Conservation (phyloP, 2,888 invertebrate genomes). For the Ormyrus nitidulus region DNA sequence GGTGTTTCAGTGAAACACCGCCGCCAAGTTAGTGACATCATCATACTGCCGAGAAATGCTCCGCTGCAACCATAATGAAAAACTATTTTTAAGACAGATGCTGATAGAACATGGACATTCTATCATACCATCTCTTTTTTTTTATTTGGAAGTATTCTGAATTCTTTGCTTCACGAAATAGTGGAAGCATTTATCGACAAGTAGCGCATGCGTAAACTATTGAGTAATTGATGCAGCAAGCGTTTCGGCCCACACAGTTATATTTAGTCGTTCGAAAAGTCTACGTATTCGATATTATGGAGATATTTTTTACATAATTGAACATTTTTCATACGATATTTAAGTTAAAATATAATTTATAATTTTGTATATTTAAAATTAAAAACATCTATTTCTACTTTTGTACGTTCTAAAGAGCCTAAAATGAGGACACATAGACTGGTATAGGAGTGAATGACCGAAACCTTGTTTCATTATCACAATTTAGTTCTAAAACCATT, state of each 20-base stretch:
- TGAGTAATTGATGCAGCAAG: background rate
- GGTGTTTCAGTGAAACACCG: constrained; percentile 42
- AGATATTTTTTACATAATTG: too few relatives aligned
- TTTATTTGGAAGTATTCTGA: background rate
- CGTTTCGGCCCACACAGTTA: constrained; percentile 7
- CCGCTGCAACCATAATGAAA: background rate
- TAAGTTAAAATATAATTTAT: too few relatives aligned
- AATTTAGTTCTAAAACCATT: too few relatives aligned
- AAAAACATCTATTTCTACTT: too few relatives aligned
- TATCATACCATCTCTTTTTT: too few relatives aligned
- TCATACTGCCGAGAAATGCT: constrained; percentile 8
- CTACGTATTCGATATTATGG: background rate
- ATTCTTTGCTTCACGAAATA: background rate
- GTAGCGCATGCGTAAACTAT: constrained; percentile 32
- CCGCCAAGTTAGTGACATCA: background rate
- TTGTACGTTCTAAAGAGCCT: too few relatives aligned
- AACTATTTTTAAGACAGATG: background rate
- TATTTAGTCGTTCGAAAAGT: background rate
- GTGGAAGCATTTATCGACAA: background rate
- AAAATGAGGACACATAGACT: too few relatives aligned
- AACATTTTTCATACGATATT: too few relatives aligned
- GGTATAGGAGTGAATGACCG: too few relatives aligned
- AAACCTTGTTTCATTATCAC: too few relatives aligned
- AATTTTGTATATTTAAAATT: too few relatives aligned
- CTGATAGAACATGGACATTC: background rate